Percentiles rank a stretch among this genome's conserved stretches.
Evolutionary conservation across 1,140 invertebrate genomes (phyloP).

Genomic region (Drosophila azteca): DNA sequence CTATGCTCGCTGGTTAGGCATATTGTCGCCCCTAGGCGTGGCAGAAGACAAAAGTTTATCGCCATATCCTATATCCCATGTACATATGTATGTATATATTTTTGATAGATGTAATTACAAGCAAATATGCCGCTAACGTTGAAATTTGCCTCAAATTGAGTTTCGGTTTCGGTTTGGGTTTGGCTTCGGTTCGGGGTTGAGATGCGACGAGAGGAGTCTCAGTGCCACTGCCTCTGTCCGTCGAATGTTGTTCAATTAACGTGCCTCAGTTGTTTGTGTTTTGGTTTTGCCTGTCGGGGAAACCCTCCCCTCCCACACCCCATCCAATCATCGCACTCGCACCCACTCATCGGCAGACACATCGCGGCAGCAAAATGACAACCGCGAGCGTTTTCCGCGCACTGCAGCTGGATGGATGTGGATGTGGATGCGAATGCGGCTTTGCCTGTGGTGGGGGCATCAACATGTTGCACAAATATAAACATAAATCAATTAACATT

Average conservation of each 20-base stretch:
- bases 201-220: slow-evolving; percentile 1
- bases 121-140: slow-evolving; percentile 73
- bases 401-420: slow-evolving; percentile 20
- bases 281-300: slow-evolving; percentile 59
- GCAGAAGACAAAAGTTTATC: slow-evolving; percentile 60
- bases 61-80: slow-evolving; percentile 7
- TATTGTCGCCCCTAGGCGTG: slow-evolving; percentile 51
- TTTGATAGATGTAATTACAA: slow-evolving; percentile 75
- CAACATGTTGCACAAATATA: slow-evolving; percentile 83
- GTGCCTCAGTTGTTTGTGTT: slow-evolving; percentile 69
- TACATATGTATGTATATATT: slow-evolving; percentile 32
- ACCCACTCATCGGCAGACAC: not conserved
- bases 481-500: slow-evolving; percentile 83
- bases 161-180: slow-evolving; percentile 26
- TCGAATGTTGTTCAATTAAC: slow-evolving; percentile 80
- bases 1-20: slow-evolving; percentile 21
- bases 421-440: slow-evolving; percentile 2
- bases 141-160: slow-evolving; percentile 70
- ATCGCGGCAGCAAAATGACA: slow-evolving; percentile 50
- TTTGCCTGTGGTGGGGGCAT: slow-evolving; percentile 36
- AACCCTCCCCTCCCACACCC: not conserved
- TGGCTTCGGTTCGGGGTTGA: slow-evolving; percentile 5
- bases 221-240: slow-evolving; percentile 8
- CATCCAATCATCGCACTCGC: not conserved
- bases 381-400: slow-evolving; percentile 69